Conservation (phyloP, 2,113 vertebrate species). For the Thunnus maccoyii region DNA sequence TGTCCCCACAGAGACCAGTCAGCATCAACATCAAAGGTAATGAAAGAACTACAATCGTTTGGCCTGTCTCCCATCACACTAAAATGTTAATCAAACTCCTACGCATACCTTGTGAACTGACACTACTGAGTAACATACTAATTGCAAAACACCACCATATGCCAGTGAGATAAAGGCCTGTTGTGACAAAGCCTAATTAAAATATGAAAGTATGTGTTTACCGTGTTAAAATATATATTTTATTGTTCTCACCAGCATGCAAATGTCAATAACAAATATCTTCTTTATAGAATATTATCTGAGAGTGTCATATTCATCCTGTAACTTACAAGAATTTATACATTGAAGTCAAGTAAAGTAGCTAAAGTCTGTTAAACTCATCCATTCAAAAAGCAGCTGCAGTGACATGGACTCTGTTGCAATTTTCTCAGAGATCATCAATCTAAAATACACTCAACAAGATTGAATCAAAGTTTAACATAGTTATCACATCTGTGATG, state of each 20-base stretch:
- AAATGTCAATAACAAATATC: neutral
- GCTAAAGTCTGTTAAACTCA: neutral
- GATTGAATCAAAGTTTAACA: too few species aligned
- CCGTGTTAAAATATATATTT: neutral
- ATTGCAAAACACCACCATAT: constrained; percentile 3
- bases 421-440: too few species aligned
- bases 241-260: neutral
- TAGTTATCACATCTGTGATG: neutral
- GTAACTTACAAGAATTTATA: neutral
- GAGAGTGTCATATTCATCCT: neutral
- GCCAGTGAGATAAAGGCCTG: neutral
- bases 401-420: neutral
- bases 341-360: neutral
- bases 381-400: neutral
- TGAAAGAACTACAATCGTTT: neutral
- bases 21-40: constrained; percentile 41
- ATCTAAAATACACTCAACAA: too few species aligned
- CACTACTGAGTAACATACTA: neutral
- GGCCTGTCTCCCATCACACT: neutral
- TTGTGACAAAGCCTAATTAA: neutral
- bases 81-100: constrained; percentile 3
- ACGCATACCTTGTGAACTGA: neutral
- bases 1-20: constrained; percentile 1
- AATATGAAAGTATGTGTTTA: neutral
- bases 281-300: neutral